Evolutionary conservation across 2,797 vertebrate species (phyloP).

Genomic region (Myripristis murdjan): DNA sequence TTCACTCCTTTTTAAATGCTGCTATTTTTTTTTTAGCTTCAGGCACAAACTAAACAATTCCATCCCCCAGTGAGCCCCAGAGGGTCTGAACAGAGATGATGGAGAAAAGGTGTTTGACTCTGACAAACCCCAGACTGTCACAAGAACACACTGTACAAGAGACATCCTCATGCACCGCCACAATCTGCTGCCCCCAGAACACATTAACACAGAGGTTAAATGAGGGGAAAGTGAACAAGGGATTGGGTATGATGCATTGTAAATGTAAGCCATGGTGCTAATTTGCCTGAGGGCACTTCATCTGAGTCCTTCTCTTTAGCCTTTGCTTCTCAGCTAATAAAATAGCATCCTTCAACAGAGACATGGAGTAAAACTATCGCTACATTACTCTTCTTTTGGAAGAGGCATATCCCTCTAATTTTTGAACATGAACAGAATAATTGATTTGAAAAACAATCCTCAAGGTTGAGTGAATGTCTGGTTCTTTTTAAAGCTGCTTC

Average conservation of each 20-base stretch:
- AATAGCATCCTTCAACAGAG: slow-evolving; percentile 21
- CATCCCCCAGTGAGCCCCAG: slow-evolving; percentile 5
- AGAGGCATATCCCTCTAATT: not conserved
- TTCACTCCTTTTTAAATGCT: slow-evolving; percentile 7
- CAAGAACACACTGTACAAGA: slow-evolving; percentile 27
- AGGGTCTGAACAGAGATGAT: slow-evolving; percentile 29
- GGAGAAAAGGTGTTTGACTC: slow-evolving; percentile 19
- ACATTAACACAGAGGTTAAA: slow-evolving; percentile 47
- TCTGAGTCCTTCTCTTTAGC: not conserved
- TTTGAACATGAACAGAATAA: slow-evolving; percentile 9
- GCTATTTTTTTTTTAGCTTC: slow-evolving; percentile 18
- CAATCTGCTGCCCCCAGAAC: slow-evolving; percentile 19
- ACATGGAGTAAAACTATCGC: not conserved
- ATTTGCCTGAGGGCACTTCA: slow-evolving; percentile 14
- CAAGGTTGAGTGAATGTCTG: slow-evolving; percentile 13
- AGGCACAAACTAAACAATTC: slow-evolving; percentile 1
- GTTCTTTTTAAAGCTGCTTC: not conserved
- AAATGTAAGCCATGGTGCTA: slow-evolving; percentile 22
- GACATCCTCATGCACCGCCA: slow-evolving; percentile 10
- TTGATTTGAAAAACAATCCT: not conserved
- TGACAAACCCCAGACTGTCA: slow-evolving; percentile 22
- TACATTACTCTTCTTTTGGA: not conserved
- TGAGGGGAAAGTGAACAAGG: slow-evolving; percentile 23
- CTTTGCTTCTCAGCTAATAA: slow-evolving; percentile 21
- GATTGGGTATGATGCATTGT: not conserved